phyloP scores from a whole-genome alignment of 2,113 vertebrate species.

The Crotalus viridis region DNA sequence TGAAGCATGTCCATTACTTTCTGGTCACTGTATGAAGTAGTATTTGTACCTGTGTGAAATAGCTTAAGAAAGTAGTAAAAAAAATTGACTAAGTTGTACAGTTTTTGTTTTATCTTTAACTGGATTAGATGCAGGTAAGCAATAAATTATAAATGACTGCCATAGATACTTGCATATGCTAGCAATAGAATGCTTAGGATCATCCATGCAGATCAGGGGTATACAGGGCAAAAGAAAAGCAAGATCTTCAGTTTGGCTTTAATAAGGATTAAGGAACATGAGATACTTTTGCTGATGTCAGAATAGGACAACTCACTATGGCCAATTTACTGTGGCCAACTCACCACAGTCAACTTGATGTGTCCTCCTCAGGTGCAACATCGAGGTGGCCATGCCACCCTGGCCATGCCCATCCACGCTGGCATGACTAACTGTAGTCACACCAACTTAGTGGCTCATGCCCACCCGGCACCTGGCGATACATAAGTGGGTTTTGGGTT shows the following conservation, averaged over 20 bases:
- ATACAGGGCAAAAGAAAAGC: background rate
- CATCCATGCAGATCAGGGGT: background rate
- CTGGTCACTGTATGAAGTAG: background rate
- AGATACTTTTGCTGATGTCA: background rate
- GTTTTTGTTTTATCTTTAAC: background rate
- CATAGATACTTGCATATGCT: background rate
- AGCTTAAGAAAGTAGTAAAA: background rate
- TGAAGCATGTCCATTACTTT: background rate
- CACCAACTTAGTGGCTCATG: too few relatives aligned
- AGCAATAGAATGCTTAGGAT: background rate
- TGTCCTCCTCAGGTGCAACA: too few relatives aligned
- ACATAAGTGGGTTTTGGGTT: too few relatives aligned
- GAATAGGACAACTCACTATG: too few relatives aligned
- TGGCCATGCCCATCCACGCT: too few relatives aligned
- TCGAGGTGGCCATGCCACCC: too few relatives aligned
- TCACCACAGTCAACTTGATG: too few relatives aligned
- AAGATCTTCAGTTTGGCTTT: background rate
- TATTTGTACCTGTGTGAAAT: background rate
- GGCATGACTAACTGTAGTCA: too few relatives aligned
- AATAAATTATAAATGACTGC: too few relatives aligned
- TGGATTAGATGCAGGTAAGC: background rate
- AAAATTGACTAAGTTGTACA: background rate
- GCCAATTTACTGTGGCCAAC: too few relatives aligned
- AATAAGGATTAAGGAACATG: background rate
- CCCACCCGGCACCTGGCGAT: too few relatives aligned